These are phyloP conservation scores for Argyresthia goedartella DNA, from an alignment of 2,888 invertebrate genomes.

Conservation along the genomic window DNA sequence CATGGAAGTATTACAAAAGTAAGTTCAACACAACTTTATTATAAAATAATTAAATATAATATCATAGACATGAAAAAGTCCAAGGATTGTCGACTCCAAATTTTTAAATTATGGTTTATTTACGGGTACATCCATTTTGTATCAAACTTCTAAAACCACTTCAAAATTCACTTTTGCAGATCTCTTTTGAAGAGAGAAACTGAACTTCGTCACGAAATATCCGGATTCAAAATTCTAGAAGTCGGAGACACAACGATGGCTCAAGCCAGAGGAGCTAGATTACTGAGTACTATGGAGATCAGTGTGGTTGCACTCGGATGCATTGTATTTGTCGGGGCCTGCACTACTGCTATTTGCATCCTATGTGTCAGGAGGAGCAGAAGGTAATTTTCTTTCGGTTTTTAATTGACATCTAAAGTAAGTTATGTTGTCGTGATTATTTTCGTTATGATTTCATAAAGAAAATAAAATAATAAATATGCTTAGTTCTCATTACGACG, in stretches of 20 bases:
- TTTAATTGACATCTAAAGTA: conserved; percentile 7
- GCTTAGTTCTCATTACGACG: too few species aligned
- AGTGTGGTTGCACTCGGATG: conserved; percentile 85
- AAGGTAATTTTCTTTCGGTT: conserved; percentile 47
- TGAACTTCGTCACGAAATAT: conserved; percentile 74
- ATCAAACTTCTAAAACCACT: not conserved
- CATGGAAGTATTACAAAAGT: conserved; percentile 84
- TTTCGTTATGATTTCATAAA: too few species aligned
- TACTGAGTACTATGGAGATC: conserved; percentile 80
- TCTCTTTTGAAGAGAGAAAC: conserved; percentile 72
- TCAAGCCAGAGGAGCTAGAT: conserved; percentile 40
- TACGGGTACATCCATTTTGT: not conserved
- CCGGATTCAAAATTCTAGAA: conserved; percentile 77
- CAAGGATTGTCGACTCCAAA: too few species aligned
- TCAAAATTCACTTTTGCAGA: conserved; percentile 37
- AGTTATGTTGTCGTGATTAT: not conserved
- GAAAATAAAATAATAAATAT: too few species aligned
- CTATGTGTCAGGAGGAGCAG: conserved; percentile 76
- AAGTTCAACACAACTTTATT: conserved; percentile 29
- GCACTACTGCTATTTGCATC: conserved; percentile 83
- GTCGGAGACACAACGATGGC: conserved; percentile 62
- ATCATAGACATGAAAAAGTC: too few species aligned
- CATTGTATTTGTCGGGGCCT: conserved; percentile 84
- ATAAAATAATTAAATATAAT: too few species aligned
- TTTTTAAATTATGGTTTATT: too few species aligned